Evolutionary conservation across 2,113 vertebrate genomes (phyloP), one percentile per base, ranked within the genome.

Genomic region (Romanogobio albipinnatus): DNA sequence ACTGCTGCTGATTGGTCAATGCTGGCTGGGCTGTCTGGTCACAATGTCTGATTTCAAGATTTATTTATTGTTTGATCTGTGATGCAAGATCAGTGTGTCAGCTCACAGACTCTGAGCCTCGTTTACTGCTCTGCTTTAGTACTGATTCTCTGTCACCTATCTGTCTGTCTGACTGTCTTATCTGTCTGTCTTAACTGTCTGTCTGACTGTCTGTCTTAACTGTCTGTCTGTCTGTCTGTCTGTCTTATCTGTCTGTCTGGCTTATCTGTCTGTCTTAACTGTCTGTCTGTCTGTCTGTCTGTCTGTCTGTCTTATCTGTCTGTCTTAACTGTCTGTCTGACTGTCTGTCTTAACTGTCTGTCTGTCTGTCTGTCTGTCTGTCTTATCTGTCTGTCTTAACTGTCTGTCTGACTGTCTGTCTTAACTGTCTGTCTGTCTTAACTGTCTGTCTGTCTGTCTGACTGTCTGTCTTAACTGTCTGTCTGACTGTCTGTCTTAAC

Each of bases 321-420:
- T 59, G 0, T 59, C 8, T 59, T 8, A 1, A 9, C 17, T 59
- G 0, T 51, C 49, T 22, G 0, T 58, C 56, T 22, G 2, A 22
- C 15, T 58, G 1, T 51, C 49, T 51, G 1, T 51, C 49, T 51
- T 51, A 0, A 5, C 49, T 15, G 0, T 51, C 13, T 15, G 0
- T 51, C 13, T 51, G 0, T 51, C 14, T 51, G 0, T 15, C 49
- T 51, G 0, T 51, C 49, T 5, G 0, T 5, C 49, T 15, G 0
- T 5, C 49, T 51, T 51, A 0, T 51, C 49, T 51, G 0, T 51
- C 49, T 51, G 1, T 51, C 49, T n/a, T n/a, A n/a, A n/a, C n/a
- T 51, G 0, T 51, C 49, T 51, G 1, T 51, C 49, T 51, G 29
- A 2, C 49, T 51, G 1, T 51, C 49, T 51, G 0, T 15, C 49